Conservation (phyloP, 2,797 vertebrate species). For the Knipowitschia caucasica region DNA sequence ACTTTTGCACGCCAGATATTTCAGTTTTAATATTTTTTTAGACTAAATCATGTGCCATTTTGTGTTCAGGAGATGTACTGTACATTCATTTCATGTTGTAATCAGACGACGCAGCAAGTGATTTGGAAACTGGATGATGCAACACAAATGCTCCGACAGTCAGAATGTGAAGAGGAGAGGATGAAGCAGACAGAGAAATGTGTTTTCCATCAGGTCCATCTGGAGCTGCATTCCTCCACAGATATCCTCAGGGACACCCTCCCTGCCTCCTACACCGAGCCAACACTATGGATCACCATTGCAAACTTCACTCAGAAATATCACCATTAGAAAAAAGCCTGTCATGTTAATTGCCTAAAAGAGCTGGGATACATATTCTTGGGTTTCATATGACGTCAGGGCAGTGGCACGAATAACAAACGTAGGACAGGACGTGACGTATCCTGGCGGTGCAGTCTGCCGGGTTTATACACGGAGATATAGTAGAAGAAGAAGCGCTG, state of each 20-base stretch:
- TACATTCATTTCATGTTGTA: not conserved
- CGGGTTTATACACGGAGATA: too few relatives aligned
- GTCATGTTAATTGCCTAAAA: too few relatives aligned
- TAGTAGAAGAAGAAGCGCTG: too few relatives aligned
- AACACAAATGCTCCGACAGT: not conserved
- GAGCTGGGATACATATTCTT: too few relatives aligned
- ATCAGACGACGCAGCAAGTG: not conserved
- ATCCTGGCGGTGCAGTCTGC: too few relatives aligned
- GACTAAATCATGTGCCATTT: not conserved
- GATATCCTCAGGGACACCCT: constrained; percentile 56
- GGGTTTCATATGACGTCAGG: too few relatives aligned
- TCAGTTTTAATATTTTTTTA: too few relatives aligned
- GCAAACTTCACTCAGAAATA: not conserved
- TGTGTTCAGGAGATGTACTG: not conserved
- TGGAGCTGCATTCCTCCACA: constrained; percentile 65
- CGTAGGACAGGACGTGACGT: too few relatives aligned
- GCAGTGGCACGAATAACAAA: too few relatives aligned
- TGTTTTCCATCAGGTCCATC: constrained; percentile 72
- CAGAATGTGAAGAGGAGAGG: constrained; percentile 1
- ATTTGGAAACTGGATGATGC: not conserved
- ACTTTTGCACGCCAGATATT: too few relatives aligned
- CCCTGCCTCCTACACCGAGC: constrained; percentile 41
- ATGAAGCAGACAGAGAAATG: constrained; percentile 40
- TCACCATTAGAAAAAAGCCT: not conserved
- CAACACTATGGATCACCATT: constrained; percentile 14